Percentiles rank a stretch among this genome's conserved stretches.
Conservation (phyloP, 2,888 invertebrate species). For the Pterostichus madidus region DNA sequence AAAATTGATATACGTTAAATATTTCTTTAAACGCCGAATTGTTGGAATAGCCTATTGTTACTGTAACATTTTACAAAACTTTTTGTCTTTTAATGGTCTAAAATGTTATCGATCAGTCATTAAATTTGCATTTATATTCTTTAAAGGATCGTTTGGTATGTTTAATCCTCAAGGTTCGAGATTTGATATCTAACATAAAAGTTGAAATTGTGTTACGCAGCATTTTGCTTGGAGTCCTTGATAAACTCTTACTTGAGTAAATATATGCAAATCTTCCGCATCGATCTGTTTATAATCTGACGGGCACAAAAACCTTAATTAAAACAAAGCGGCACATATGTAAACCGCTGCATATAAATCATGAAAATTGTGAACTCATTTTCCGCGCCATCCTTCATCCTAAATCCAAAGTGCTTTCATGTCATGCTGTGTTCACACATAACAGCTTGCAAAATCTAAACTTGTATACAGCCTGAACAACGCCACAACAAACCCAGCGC, state of each 20-base stretch:
- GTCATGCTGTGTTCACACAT: slow-evolving; percentile 26
- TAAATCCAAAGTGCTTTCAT: slow-evolving; percentile 35
- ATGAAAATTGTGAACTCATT: slow-evolving; percentile 11
- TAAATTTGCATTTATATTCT: slow-evolving; percentile 19
- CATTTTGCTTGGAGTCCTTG: background rate
- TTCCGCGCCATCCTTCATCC: slow-evolving; percentile 2
- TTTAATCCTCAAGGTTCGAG: background rate
- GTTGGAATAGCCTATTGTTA: too few species aligned
- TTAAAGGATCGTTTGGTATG: slow-evolving; percentile 11
- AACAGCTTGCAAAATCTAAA: slow-evolving; percentile 27
- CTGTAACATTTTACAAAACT: too few species aligned
- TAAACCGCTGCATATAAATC: slow-evolving; percentile 36
- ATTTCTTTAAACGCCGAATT: too few species aligned
- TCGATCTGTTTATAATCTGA: slow-evolving; percentile 38
- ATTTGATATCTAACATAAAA: background rate
- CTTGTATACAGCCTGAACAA: too few species aligned
- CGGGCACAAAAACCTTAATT: slow-evolving; percentile 8
- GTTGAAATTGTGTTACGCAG: background rate
- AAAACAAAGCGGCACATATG: slow-evolving; percentile 41
- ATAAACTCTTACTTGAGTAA: background rate
- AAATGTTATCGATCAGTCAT: slow-evolving; percentile 22
- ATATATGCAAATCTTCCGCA: slow-evolving; percentile 36
- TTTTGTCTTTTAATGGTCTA: background rate
- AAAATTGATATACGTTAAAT: too few species aligned
- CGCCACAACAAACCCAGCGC: too few species aligned